These are phyloP conservation scores for Cybosia mesomella DNA, from an alignment of 2,888 invertebrate genomes.

Conservation along the genomic window DNA sequence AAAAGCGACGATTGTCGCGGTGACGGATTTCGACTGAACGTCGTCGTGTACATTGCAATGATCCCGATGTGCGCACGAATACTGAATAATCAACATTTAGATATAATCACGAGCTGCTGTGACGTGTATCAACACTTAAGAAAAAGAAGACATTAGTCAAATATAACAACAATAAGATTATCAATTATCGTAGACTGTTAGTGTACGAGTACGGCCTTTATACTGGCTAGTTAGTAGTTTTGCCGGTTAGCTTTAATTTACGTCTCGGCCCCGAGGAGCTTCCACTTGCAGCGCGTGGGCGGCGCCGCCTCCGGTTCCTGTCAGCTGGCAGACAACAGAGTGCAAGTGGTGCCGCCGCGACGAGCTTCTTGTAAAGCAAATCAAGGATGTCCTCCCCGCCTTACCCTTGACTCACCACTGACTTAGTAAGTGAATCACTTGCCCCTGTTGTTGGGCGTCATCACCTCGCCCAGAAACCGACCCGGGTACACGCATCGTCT, in stretches of 20 bases:
- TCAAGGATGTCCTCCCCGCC: not conserved
- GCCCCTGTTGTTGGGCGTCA: not conserved
- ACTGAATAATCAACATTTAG: not conserved
- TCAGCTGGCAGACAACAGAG: no score
- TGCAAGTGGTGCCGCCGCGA: no score
- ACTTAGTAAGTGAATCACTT: not conserved
- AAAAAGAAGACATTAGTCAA: no score
- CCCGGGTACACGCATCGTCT: no score
- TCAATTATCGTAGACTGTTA: not conserved
- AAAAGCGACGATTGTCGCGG: no score
- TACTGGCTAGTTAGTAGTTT: not conserved
- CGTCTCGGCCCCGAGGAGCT: not conserved
- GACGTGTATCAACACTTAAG: no score
- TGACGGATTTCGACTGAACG: no score
- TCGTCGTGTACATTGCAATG: no score
- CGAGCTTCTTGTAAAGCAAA: no score
- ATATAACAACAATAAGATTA: not conserved
- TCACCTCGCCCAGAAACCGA: not conserved
- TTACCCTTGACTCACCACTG: not conserved
- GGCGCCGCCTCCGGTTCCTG: no score
- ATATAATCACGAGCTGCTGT: not conserved
- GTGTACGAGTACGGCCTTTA: no score
- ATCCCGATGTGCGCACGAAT: not conserved
- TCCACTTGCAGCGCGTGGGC: not conserved
- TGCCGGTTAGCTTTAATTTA: not conserved